A percentile compares a stretch with the other conserved stretches of the same genome.
Evolutionary conservation across 2,888 invertebrate species (phyloP).

Genomic region (Hyalella azteca): DNA sequence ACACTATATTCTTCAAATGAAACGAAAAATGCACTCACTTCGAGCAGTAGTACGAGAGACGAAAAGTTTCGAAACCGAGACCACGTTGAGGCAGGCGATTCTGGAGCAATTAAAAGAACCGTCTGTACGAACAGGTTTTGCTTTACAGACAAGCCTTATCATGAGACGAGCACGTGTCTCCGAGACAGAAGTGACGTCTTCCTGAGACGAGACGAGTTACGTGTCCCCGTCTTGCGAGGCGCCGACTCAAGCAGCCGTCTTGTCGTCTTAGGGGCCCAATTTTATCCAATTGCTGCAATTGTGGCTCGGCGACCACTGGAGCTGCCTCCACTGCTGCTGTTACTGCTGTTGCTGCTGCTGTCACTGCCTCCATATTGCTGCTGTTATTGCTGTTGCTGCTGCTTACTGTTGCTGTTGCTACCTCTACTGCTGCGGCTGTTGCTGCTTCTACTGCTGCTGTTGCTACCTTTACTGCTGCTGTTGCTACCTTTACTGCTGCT

Average conservation of each 20-base stretch:
- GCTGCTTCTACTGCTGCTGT: background rate
- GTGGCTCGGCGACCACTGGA: background rate
- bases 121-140: too few species aligned
- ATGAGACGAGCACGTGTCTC: background rate
- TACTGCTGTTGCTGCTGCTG: background rate
- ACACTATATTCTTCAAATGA: too few species aligned
- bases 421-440: background rate
- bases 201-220: background rate
- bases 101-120: too few species aligned
- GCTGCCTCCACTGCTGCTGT: background rate
- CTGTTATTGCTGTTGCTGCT: background rate
- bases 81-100: too few species aligned
- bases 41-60: too few species aligned
- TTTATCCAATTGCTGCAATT: conserved; percentile 1
- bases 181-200: background rate
- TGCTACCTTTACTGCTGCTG: background rate
- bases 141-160: too few species aligned
- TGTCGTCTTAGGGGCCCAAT: background rate
- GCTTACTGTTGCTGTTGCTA: background rate
- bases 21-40: too few species aligned
- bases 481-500: background rate
- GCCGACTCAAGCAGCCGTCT: background rate
- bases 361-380: background rate
- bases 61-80: too few species aligned
- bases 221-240: background rate